Base-by-base conservation (phyloP, 2,797 vertebrate species). In the Syndactyla subalaris region DNA sequence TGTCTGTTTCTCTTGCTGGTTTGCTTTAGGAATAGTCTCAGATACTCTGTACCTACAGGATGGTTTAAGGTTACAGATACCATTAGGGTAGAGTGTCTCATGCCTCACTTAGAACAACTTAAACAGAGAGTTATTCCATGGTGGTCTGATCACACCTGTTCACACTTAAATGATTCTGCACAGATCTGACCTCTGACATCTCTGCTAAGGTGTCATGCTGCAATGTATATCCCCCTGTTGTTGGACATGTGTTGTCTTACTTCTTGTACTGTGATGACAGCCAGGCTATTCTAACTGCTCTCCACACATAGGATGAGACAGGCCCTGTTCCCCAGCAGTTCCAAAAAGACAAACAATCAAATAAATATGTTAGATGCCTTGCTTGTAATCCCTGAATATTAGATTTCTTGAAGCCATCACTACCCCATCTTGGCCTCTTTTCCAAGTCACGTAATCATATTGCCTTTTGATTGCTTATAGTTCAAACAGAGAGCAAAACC, bases 161-260 rank as follows among this genome's bases (percentile, higher is more conserved):
- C 96, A 89, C 65, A 91, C 74, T 92, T 88, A 85, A 93, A 83
- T 87, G 82, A 80, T 91, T 76, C 85, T 88, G 57, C 89, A 92
- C 92, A 43, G 94, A 74, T 96, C 61, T 96, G 93, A 97, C 87
- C 82, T 91, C 75, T 58, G 83, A 94, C 76, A 94, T 91, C 65
- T 94, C 84, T 73, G 46, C 88, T 96, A 89, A 78, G 1, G 2
- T 77, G 76, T 73, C 72, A 57, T 16, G 26, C 49, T 59, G 89
- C 63, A 80, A 51, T 48, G 88, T 93, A 78, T 80, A 93, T 34
- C 89, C 83, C 59, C 80, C 59, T 83, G 76, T 58, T 89, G 52
- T 43, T 74, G 74, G 54, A 73, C 92, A 93, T 36, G 32, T 95
- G 88, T 92, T 97, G 70, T 66, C 38, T 59, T 86, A 73, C 77